Conservation (phyloP, 2,797 vertebrate genomes). For the Rhadinocentrus ornatus region DNA sequence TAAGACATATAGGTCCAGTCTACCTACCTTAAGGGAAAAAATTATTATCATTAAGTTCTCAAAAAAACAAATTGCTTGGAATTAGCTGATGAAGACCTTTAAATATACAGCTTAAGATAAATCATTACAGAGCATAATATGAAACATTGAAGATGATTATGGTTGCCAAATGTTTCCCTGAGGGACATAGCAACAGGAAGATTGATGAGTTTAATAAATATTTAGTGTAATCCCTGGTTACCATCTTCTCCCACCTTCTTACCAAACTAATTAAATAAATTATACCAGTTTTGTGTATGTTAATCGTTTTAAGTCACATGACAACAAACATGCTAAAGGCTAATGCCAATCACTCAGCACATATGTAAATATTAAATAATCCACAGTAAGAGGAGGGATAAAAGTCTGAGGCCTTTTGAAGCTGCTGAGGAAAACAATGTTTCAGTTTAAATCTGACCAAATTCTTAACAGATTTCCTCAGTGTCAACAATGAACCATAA, state of each 20-base stretch:
- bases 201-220: conserved; percentile 71
- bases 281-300: conserved; percentile 14
- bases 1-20: conserved; percentile 8
- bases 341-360: conserved; percentile 61
- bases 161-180: conserved; percentile 50
- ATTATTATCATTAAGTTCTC: conserved; percentile 12
- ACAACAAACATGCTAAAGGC: conserved; percentile 54
- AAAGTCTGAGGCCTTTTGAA: background rate
- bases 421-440: background rate
- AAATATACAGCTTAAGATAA: conserved; percentile 44
- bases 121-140: conserved; percentile 59
- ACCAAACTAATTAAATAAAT: conserved; percentile 48
- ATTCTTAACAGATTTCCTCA: too few species aligned
- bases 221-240: conserved; percentile 75
- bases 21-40: conserved; percentile 11
- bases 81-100: conserved; percentile 17
- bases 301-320: conserved; percentile 34
- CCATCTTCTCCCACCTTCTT: conserved; percentile 29
- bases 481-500: too few species aligned
- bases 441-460: background rate
- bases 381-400: background rate
- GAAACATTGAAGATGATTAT: conserved; percentile 35
- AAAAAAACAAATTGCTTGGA: conserved; percentile 20
- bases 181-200: conserved; percentile 66
- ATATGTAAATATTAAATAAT: conserved; percentile 23